Evolutionary conservation across 2,113 vertebrate genomes (phyloP), one percentile per base, ranked within the genome.

Genomic region (Daboia siamensis): DNA sequence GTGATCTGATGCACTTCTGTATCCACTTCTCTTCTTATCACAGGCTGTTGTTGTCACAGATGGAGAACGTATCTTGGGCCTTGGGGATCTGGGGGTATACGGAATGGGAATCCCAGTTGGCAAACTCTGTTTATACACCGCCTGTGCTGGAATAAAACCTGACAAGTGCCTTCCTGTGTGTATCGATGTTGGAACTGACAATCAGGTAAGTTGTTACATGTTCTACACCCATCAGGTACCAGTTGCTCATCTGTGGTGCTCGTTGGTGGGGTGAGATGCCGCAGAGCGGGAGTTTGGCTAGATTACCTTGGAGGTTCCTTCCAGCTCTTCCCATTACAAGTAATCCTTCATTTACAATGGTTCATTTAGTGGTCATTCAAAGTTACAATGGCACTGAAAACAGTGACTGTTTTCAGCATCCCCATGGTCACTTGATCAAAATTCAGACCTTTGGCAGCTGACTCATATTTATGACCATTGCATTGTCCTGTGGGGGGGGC

Each of bases 101-200:
- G 99, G 99, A 89, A 99, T 99, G 99, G 99, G 98, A 21, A 99
- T 99, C 88, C 99, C 99, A 7, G 99, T 99, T 0, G 99, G 99
- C 91, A 99, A 99, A 90, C 97, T 99, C 29, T 99, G 99, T 94
- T 96, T 99, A 84, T 99, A 99, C 93, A 99, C 99, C 0, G 99
- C 99, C 13, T 99, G 99, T 94, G 99, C 98, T 3, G 99, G 99
- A 48, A 99, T 99, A 80, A 96, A 98, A 52, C 99, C 99, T 1
- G 98, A 99, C 93, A 98, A 95, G 69, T 99, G 99, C 96, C 97
- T 99, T 54, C 99, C 99, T 1, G 99, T 99, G 88, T 98, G 98
- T 93, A 99, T 99, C 44, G 99, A 99, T 5, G 99, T 99, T 1
- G 99, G 99, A 84, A 99, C 99, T 0, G 98, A 99, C 94, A 99